A percentile compares a stretch with the other conserved stretches of the same genome.
phyloP scores from a whole-genome alignment of 1,140 invertebrate genomes.

The Asobara japonica region DNA sequence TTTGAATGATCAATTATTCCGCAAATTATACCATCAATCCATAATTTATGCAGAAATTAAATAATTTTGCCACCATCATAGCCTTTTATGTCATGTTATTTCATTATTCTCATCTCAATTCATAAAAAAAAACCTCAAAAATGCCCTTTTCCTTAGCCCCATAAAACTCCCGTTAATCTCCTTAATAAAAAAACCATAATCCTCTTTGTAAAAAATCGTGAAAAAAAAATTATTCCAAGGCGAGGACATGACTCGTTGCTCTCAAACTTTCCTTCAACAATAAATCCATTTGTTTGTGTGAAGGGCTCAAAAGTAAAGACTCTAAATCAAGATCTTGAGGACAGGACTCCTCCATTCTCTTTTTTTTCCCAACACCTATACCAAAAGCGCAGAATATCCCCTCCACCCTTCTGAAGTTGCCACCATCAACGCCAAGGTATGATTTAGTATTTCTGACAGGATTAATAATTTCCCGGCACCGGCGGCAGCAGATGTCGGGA shows the following conservation, averaged over 20 bases:
- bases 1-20: too few relatives aligned
- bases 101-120: background rate
- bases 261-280: background rate
- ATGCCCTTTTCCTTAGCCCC: background rate
- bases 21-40: too few relatives aligned
- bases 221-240: background rate
- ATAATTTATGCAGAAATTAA: too few relatives aligned
- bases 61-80: background rate
- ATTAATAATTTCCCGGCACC: constrained; percentile 56
- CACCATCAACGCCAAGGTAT: constrained; percentile 36
- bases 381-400: background rate
- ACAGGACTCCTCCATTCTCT: background rate
- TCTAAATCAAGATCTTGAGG: constrained; percentile 2
- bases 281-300: background rate
- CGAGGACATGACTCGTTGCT: background rate
- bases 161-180: constrained; percentile 9
- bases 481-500: constrained; percentile 54
- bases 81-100: background rate
- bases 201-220: background rate
- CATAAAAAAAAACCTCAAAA: background rate
- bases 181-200: background rate
- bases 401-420: background rate
- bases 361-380: background rate
- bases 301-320: background rate
- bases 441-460: constrained; percentile 60